Conservation (phyloP, 2,888 invertebrate species). For the Acanthosepion pharaonis region DNA sequence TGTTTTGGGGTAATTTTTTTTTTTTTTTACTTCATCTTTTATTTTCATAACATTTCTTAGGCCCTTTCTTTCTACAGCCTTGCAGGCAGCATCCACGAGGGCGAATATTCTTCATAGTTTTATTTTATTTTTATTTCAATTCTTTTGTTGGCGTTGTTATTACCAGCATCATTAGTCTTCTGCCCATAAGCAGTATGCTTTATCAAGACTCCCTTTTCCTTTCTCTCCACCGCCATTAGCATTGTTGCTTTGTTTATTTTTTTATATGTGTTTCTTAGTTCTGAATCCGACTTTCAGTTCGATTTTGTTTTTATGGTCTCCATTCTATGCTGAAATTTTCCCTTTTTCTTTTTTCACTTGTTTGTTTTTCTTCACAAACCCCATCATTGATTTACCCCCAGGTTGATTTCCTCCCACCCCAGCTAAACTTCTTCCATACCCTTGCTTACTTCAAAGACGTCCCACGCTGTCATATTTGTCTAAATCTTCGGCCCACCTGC, state of each 20-base stretch:
- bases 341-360: neutral
- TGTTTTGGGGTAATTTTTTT: neutral
- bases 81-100: neutral
- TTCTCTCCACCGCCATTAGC: neutral
- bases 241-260: neutral
- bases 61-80: no score
- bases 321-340: neutral
- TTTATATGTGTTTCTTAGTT: no score
- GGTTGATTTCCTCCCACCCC: neutral
- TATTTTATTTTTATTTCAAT: neutral
- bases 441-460: neutral
- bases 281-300: neutral
- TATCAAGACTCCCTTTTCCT: neutral
- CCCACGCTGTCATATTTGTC: neutral
- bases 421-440: neutral
- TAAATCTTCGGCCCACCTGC: neutral
- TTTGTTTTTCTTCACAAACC: neutral
- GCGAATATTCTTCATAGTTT: neutral
- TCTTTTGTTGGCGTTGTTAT: neutral
- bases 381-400: neutral
- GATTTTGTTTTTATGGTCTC: neutral
- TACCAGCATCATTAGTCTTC: conserved; percentile 21
- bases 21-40: neutral
- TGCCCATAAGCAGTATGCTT: neutral
- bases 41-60: neutral